These are phyloP conservation scores for Glossosoma conforme DNA, from an alignment of 1,140 invertebrate genomes.

Conservation along the genomic window DNA sequence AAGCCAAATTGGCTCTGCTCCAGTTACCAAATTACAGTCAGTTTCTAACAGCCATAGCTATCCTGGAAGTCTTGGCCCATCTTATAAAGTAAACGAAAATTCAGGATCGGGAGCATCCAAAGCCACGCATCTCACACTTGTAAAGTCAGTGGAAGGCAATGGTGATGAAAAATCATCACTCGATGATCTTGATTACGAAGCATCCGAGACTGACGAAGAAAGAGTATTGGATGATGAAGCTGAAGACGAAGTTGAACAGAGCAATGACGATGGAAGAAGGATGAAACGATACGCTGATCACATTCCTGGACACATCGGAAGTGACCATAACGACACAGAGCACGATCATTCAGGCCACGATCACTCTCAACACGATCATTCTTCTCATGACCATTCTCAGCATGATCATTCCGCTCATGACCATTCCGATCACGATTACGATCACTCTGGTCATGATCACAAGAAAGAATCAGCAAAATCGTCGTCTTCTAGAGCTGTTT, in stretches of 20 bases:
- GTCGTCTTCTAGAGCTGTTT: not conserved
- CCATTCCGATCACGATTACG: conserved; percentile 4
- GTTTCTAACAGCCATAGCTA: conserved; percentile 25
- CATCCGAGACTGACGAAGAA: conserved; percentile 34
- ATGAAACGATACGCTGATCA: conserved; percentile 24
- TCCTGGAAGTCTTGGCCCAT: conserved; percentile 14
- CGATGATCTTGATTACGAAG: conserved; percentile 23
- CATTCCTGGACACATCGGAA: conserved; percentile 20
- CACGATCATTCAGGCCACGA: conserved; percentile 22
- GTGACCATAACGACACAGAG: conserved; percentile 5
- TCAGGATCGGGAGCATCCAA: not conserved
- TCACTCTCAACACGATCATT: conserved; percentile 18
- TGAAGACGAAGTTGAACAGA: conserved; percentile 13
- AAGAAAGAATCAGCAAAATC: conserved; percentile 3
- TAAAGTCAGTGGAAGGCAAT: conserved; percentile 15
- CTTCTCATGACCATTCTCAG: conserved; percentile 19
- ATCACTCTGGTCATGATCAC: not conserved
- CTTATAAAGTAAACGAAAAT: conserved; percentile 2
- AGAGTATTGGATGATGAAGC: conserved; percentile 7
- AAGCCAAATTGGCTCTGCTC: conserved; percentile 14
- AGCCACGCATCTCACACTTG: conserved; percentile 15
- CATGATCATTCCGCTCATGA: conserved; percentile 23
- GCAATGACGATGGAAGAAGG: conserved; percentile 11
- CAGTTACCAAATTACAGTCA: conserved; percentile 23
- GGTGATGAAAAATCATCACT: conserved; percentile 17